phyloP scores from a whole-genome alignment of 1,140 invertebrate genomes.

The Pectinophora gossypiella region DNA sequence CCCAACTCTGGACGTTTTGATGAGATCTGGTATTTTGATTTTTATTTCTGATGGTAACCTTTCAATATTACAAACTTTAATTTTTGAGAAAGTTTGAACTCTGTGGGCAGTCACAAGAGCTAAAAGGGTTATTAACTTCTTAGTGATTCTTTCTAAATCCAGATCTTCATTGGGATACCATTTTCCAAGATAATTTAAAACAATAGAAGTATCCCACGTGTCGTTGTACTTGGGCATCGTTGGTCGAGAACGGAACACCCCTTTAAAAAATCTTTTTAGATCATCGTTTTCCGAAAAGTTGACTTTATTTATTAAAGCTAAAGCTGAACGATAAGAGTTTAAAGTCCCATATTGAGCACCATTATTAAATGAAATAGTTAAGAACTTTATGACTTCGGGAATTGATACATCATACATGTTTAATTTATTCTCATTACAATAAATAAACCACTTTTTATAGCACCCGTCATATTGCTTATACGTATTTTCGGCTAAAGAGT shows the following conservation, averaged over 20 bases:
- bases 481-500: not conserved
- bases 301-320: constrained; percentile 15
- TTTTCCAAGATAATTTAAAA: constrained; percentile 12
- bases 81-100: not conserved
- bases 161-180: constrained; percentile 3
- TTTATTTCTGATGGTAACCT: not conserved
- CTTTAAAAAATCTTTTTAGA: constrained; percentile 23
- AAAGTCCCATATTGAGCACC: constrained; percentile 20
- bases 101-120: not conserved
- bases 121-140: constrained; percentile 6
- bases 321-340: constrained; percentile 19
- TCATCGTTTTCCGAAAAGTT: constrained; percentile 11
- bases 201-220: constrained; percentile 22
- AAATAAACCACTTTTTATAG: constrained; percentile 6
- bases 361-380: not conserved
- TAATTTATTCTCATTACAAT: constrained; percentile 2
- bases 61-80: constrained; percentile 2
- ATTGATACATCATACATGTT: not conserved
- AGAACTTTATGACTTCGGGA: not conserved
- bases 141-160: not conserved
- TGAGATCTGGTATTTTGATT: constrained; percentile 13
- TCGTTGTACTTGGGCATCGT: constrained; percentile 14
- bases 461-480: constrained; percentile 4
- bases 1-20: constrained; percentile 10
- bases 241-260: constrained; percentile 14